phyloP scores from a whole-genome alignment of 2,113 vertebrate genomes.

The Theristicus caerulescens region DNA sequence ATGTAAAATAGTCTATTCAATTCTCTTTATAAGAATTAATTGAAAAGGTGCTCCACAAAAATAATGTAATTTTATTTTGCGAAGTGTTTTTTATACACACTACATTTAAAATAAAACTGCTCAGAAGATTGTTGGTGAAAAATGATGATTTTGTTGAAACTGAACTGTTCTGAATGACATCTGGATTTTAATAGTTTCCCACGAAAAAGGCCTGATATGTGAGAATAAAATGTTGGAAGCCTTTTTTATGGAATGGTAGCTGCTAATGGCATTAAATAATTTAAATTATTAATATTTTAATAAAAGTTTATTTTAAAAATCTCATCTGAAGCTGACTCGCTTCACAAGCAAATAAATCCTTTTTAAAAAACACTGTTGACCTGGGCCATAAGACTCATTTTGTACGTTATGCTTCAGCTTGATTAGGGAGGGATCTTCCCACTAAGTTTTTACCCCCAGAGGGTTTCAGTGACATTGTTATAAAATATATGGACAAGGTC shows the following conservation, averaged over 20 bases:
- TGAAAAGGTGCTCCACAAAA: neutral
- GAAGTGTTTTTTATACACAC: neutral
- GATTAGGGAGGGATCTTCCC: neutral
- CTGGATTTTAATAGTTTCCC: neutral
- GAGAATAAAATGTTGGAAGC: neutral
- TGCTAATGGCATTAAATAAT: neutral
- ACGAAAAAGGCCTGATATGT: neutral
- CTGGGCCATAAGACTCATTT: neutral
- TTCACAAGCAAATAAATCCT: neutral
- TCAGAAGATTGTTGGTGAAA: neutral
- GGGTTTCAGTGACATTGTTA: neutral
- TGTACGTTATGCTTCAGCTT: neutral
- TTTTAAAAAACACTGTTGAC: neutral
- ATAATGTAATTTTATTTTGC: neutral
- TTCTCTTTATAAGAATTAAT: neutral
- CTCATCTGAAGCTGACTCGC: neutral
- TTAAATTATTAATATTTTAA: neutral
- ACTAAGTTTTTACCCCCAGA: neutral
- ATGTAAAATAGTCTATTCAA: neutral
- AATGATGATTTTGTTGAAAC: neutral
- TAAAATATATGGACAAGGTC: neutral
- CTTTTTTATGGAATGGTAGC: neutral
- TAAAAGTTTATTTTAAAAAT: neutral
- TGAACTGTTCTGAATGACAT: neutral
- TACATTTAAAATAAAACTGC: neutral